phyloP scores from a whole-genome alignment of 2,888 invertebrate species.

The Leptinotarsa peninsularis region DNA sequence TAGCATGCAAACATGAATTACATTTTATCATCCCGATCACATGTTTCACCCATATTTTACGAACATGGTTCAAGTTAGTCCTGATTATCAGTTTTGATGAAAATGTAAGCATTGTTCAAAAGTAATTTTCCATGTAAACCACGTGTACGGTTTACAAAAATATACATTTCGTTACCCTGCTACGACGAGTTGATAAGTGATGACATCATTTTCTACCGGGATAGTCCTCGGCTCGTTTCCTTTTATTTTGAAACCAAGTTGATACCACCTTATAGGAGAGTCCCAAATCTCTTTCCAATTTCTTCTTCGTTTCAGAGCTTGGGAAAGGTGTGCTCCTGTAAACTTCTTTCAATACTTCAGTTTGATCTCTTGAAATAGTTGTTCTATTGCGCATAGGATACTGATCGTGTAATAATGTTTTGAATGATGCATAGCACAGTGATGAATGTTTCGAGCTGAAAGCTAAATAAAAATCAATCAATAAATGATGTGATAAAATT shows the following conservation, averaged over 20 bases:
- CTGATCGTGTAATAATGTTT: not conserved
- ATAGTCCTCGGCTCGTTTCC: not conserved
- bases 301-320: slow-evolving; percentile 1
- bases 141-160: too few relatives aligned
- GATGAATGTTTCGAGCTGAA: not conserved
- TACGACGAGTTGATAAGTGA: too few relatives aligned
- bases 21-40: too few relatives aligned
- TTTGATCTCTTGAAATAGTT: slow-evolving; percentile 13
- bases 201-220: not conserved
- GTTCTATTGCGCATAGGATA: slow-evolving; percentile 11
- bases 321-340: slow-evolving; percentile 11
- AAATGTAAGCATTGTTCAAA: too few relatives aligned
- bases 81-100: too few relatives aligned
- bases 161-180: too few relatives aligned
- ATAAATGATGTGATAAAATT: not conserved
- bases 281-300: slow-evolving; percentile 8
- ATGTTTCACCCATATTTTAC: too few relatives aligned
- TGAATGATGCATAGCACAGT: not conserved
- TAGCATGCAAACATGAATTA: too few relatives aligned
- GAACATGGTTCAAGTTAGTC: too few relatives aligned
- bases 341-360: not conserved
- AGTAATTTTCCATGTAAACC: too few relatives aligned
- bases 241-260: slow-evolving; percentile 24
- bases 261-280: slow-evolving; percentile 15
- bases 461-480: not conserved